Percentiles rank a stretch among this genome's conserved stretches.
Conservation (phyloP, 1,140 invertebrate genomes). For the Drosophila seguyi region DNA sequence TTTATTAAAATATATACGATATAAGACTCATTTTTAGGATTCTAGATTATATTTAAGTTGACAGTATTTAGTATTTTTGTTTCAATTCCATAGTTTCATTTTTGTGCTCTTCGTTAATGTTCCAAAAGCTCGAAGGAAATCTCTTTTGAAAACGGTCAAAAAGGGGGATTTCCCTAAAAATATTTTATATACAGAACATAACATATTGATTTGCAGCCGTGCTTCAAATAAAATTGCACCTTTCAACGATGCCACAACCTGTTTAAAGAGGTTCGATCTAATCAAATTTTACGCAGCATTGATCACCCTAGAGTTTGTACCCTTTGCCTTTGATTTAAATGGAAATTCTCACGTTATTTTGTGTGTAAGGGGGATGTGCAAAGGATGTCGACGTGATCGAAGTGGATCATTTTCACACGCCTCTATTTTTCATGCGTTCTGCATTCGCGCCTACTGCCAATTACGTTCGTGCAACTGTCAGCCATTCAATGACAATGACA, state of each 20-base stretch:
- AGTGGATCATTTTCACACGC: constrained; percentile 63
- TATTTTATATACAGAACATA: background rate
- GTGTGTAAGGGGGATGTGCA: background rate
- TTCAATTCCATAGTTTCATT: background rate
- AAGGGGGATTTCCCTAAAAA: background rate
- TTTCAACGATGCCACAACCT: constrained; percentile 16
- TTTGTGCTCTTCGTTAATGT: background rate
- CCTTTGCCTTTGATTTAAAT: constrained; percentile 32
- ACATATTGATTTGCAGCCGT: background rate
- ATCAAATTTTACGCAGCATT: constrained; percentile 50
- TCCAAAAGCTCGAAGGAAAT: background rate
- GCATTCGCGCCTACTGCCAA: constrained; percentile 64
- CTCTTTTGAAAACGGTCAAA: background rate
- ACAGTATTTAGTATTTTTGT: background rate
- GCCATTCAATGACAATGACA: constrained; percentile 62
- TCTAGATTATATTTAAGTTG: no score
- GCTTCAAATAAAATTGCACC: constrained; percentile 16
- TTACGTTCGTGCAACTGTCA: constrained; percentile 64
- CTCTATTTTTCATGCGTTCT: constrained; percentile 65
- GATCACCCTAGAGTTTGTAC: constrained; percentile 26
- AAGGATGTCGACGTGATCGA: constrained; percentile 23
- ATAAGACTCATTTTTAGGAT: background rate
- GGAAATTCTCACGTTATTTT: constrained; percentile 43
- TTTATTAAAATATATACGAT: background rate
- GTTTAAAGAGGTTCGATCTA: constrained; percentile 11